These are phyloP conservation scores for Xylocopa sonorina DNA, from an alignment of 1,140 invertebrate genomes.

Conservation along the genomic window DNA sequence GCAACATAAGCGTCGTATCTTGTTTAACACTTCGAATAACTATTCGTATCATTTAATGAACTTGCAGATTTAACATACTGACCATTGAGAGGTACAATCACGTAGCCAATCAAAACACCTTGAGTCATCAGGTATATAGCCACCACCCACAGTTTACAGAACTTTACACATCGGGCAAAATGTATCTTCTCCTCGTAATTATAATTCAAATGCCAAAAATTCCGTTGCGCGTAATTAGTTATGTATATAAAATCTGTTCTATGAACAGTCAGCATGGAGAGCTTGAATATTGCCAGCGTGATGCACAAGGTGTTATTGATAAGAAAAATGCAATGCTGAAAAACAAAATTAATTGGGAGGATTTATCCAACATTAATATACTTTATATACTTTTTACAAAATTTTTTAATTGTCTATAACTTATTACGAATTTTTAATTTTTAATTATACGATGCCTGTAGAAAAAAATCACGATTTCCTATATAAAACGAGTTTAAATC, in stretches of 20 bases:
- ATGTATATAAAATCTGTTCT: constrained; percentile 32
- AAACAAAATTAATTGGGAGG: background rate
- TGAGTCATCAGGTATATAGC: constrained; percentile 9
- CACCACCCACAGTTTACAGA: constrained; percentile 31
- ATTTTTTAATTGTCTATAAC: too few relatives aligned
- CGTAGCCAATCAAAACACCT: background rate
- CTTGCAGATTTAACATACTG: background rate
- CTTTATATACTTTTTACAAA: too few relatives aligned
- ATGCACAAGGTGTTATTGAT: constrained; percentile 42
- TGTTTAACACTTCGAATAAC: too few relatives aligned
- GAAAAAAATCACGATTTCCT: too few relatives aligned
- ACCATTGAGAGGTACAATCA: background rate
- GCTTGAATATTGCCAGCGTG: constrained; percentile 44
- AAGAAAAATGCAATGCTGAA: constrained; percentile 42
- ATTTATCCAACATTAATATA: too few relatives aligned
- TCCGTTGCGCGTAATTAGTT: constrained; percentile 37
- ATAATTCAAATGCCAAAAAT: constrained; percentile 56
- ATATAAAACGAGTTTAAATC: too few relatives aligned
- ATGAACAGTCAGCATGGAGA: background rate
- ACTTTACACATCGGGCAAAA: constrained; percentile 26
- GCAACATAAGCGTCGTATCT: background rate
- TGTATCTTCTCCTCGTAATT: constrained; percentile 26
- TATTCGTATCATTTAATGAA: too few relatives aligned
- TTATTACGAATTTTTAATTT: too few relatives aligned
- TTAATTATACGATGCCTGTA: too few relatives aligned